Evolutionary conservation across 2,113 vertebrate genomes (phyloP).

Genomic region (Sclerurus mexicanus): DNA sequence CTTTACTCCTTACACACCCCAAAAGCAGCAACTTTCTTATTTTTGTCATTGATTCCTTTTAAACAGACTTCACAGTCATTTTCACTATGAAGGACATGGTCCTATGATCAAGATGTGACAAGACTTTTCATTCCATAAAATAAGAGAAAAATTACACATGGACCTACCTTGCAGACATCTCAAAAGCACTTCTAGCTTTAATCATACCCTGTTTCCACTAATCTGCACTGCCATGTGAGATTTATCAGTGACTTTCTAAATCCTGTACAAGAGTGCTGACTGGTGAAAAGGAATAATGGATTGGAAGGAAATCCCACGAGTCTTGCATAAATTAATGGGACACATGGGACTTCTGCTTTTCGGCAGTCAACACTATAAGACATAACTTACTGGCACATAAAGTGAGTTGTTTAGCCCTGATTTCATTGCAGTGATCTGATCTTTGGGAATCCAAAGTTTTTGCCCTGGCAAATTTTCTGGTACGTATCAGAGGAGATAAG

Average conservation of each 20-base stretch:
- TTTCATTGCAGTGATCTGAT: background rate
- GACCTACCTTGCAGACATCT: background rate
- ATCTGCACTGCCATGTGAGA: background rate
- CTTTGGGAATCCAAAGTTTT: background rate
- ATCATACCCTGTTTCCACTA: background rate
- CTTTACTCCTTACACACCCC: background rate
- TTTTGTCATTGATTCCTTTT: background rate
- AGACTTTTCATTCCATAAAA: background rate
- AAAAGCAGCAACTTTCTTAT: background rate
- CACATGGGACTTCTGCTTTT: constrained; percentile 27
- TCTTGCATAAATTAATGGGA: background rate
- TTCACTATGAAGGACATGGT: background rate
- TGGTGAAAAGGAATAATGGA: constrained; percentile 28
- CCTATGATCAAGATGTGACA: background rate
- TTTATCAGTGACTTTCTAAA: constrained; percentile 39
- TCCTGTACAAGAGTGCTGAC: background rate
- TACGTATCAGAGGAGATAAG: background rate
- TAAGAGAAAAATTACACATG: background rate
- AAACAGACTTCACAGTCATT: background rate
- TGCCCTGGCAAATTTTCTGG: constrained; percentile 1
- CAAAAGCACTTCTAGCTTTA: background rate
- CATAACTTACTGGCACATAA: background rate
- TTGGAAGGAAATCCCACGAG: constrained; percentile 22
- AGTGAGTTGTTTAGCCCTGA: background rate
- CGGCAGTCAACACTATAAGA: background rate